phyloP scores from a whole-genome alignment of 2,113 vertebrate genomes.

The Austrofundulus limnaeus region DNA sequence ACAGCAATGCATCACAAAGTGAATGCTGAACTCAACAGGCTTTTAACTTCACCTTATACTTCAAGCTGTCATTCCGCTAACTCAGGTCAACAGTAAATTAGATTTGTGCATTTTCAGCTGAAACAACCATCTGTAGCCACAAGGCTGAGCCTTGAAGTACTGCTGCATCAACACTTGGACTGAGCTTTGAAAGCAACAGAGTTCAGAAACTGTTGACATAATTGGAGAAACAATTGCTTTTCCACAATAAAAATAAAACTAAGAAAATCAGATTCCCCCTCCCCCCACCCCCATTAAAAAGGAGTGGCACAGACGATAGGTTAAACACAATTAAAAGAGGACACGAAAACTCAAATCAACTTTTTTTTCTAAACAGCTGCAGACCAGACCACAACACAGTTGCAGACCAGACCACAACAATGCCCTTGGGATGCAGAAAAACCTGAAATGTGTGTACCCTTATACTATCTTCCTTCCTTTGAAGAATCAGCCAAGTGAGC shows the following conservation, averaged over 20 bases:
- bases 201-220: no score
- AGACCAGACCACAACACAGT: no score
- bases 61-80: conserved; percentile 10
- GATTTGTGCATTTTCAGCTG: conserved; percentile 8
- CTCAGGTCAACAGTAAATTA: conserved; percentile 17
- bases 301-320: no score
- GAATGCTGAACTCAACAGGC: not conserved
- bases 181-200: not conserved
- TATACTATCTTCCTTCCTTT: conserved; percentile 26
- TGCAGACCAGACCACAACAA: conserved; percentile 55
- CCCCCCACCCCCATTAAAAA: conserved; percentile 21
- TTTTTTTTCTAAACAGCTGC: no score
- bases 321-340: no score
- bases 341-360: no score
- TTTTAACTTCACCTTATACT: not conserved
- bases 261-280: conserved; percentile 55
- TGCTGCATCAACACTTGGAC: not conserved
- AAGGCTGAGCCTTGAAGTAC: not conserved
- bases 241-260: conserved; percentile 15
- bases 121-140: conserved; percentile 14
- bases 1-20: not conserved
- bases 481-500: conserved; percentile 20
- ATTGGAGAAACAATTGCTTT: no score
- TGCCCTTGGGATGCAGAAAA: conserved; percentile 25
- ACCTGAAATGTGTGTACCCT: conserved; percentile 38